Percentiles rank a stretch among this genome's conserved stretches.
Conservation (phyloP, 2,888 invertebrate species). For the Cetonia aurata region DNA sequence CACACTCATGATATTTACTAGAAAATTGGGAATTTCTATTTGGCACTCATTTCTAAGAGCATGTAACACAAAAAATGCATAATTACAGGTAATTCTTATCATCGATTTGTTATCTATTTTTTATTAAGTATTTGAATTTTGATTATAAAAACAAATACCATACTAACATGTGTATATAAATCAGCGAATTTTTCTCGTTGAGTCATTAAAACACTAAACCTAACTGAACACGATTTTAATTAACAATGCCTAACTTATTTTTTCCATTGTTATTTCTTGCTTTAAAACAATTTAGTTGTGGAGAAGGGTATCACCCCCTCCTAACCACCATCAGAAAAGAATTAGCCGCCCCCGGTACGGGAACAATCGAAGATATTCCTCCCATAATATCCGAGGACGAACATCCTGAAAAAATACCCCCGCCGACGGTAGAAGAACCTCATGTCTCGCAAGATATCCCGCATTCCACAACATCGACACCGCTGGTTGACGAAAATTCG, state of each 20-base stretch:
- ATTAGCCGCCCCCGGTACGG: slow-evolving; percentile 69
- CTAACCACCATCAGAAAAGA: slow-evolving; percentile 82
- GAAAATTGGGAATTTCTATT: slow-evolving; percentile 60
- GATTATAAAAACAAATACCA: neutral
- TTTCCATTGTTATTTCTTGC: slow-evolving; percentile 8
- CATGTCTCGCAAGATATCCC: slow-evolving; percentile 45
- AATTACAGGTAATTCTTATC: neutral
- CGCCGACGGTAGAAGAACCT: slow-evolving; percentile 44
- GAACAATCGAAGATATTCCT: slow-evolving; percentile 52
- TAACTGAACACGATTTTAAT: too few relatives aligned
- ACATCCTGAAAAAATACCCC: slow-evolving; percentile 41
- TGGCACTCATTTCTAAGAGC: neutral
- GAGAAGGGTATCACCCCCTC: slow-evolving; percentile 84
- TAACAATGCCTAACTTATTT: slow-evolving; percentile 50
- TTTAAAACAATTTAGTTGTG: slow-evolving; percentile 70
- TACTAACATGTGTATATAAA: too few relatives aligned
- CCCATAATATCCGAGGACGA: slow-evolving; percentile 44
- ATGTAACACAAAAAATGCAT: neutral
- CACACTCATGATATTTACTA: too few relatives aligned
- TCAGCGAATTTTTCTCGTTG: too few relatives aligned
- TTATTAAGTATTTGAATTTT: slow-evolving; percentile 1
- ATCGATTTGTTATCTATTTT: neutral
- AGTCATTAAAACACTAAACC: too few relatives aligned
- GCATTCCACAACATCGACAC: slow-evolving; percentile 49
- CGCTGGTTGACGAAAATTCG: slow-evolving; percentile 57